Percentiles rank a stretch among this genome's conserved stretches.
These are phyloP conservation scores for Spermophilus dauricus DNA, from an alignment of 2,113 vertebrate genomes.

Conservation along the genomic window DNA sequence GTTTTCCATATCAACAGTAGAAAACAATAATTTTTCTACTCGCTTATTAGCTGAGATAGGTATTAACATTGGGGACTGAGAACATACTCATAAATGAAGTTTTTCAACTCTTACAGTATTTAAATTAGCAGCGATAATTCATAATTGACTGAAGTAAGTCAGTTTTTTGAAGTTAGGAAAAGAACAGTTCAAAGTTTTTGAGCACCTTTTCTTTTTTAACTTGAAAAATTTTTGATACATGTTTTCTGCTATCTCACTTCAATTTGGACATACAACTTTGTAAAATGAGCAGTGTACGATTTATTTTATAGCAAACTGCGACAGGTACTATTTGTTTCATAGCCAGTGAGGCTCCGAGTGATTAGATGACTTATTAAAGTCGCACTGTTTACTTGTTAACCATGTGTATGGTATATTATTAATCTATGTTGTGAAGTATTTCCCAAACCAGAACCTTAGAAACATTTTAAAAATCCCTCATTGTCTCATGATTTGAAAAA, in stretches of 20 bases:
- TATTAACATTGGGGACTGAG: background rate
- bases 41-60: constrained; percentile 1
- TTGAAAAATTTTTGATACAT: background rate
- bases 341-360: background rate
- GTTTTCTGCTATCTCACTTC: background rate
- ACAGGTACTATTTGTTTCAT: background rate
- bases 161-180: constrained; percentile 32
- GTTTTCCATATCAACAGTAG: constrained; percentile 56
- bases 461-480: background rate
- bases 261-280: background rate
- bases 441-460: constrained; percentile 23
- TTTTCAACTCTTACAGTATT: constrained; percentile 11
- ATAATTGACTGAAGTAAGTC: constrained; percentile 5
- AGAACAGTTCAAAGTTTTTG: background rate
- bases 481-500: background rate
- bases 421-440: background rate
- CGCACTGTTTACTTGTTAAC: background rate
- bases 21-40: constrained; percentile 6
- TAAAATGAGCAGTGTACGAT: background rate
- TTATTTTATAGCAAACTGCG: background rate
- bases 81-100: background rate
- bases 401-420: background rate
- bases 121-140: constrained; percentile 1
- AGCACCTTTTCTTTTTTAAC: background rate
- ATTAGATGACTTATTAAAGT: background rate